These are phyloP conservation scores for Callosobruchus maculatus DNA, from an alignment of 2,888 invertebrate species.

Conservation along the genomic window DNA sequence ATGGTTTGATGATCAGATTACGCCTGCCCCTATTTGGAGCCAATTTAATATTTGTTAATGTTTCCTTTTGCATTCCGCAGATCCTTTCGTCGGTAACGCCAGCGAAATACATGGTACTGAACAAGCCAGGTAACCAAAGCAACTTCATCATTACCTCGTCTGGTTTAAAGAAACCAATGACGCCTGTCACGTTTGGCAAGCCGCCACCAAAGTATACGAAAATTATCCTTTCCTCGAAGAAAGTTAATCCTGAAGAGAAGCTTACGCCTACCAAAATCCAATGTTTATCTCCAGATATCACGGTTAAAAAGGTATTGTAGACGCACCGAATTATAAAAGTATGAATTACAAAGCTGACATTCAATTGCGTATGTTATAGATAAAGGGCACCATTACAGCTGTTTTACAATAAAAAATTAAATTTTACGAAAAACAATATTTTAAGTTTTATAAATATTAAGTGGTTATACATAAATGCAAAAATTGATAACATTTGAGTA, in stretches of 20 bases:
- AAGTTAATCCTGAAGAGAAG: conserved; percentile 20
- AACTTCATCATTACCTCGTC: conserved; percentile 27
- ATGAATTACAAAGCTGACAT: too few relatives aligned
- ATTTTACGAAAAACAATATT: too few relatives aligned
- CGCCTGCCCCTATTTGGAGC: too few relatives aligned
- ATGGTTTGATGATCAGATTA: too few relatives aligned
- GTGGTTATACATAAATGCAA: too few relatives aligned
- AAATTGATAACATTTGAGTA: too few relatives aligned
- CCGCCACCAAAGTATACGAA: conserved; percentile 46
- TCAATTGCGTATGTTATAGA: too few relatives aligned
- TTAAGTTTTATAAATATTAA: too few relatives aligned
- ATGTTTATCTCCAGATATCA: conserved; percentile 31
- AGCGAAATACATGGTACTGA: conserved; percentile 30
- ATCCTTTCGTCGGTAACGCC: neutral
- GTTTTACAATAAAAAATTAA: too few relatives aligned
- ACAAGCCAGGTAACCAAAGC: conserved; percentile 20
- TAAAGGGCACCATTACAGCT: too few relatives aligned
- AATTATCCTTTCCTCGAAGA: conserved; percentile 53
- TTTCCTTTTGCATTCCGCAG: neutral
- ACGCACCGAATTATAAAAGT: too few relatives aligned
- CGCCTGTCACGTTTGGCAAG: conserved; percentile 16
- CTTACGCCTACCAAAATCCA: conserved; percentile 19
- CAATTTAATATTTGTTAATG: too few relatives aligned
- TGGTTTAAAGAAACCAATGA: conserved; percentile 17
- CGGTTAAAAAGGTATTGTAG: conserved; percentile 28